Evolutionary conservation across 2,888 invertebrate genomes (phyloP).

Genomic region (Helicoverpa assulta): DNA sequence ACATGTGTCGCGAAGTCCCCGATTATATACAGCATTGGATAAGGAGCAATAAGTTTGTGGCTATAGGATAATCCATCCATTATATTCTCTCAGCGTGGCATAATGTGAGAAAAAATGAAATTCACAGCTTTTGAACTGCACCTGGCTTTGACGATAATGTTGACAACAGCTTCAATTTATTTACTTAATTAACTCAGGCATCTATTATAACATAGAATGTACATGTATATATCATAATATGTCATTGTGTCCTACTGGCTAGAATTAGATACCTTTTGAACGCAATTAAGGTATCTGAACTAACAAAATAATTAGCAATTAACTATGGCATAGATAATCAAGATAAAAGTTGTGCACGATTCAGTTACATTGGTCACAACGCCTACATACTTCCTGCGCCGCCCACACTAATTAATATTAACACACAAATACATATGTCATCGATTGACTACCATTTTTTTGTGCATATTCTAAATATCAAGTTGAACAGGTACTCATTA

Average conservation of each 20-base stretch:
- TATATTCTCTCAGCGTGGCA: slow-evolving; percentile 7
- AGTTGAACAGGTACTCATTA: slow-evolving; percentile 45
- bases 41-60: slow-evolving; percentile 23
- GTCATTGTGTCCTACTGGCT: neutral
- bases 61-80: slow-evolving; percentile 21
- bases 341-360: slow-evolving; percentile 35
- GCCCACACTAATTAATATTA: slow-evolving; percentile 61
- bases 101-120: slow-evolving; percentile 15
- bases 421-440: slow-evolving; percentile 55
- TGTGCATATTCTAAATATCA: slow-evolving; percentile 40
- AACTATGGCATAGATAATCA: slow-evolving; percentile 19
- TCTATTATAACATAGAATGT: neutral
- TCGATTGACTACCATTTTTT: slow-evolving; percentile 49
- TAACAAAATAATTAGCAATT: slow-evolving; percentile 15
- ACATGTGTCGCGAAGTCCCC: slow-evolving; percentile 78
- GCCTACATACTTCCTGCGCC: slow-evolving; percentile 73
- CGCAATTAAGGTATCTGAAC: slow-evolving; percentile 9
- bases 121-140: slow-evolving; percentile 8
- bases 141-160: slow-evolving; percentile 3
- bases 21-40: slow-evolving; percentile 32
- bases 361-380: slow-evolving; percentile 51
- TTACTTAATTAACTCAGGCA: no score
- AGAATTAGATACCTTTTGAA: neutral
- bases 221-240: no score
- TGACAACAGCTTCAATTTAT: neutral